Conservation (phyloP, 2,113 vertebrate genomes). For the Romanogobio albipinnatus region DNA sequence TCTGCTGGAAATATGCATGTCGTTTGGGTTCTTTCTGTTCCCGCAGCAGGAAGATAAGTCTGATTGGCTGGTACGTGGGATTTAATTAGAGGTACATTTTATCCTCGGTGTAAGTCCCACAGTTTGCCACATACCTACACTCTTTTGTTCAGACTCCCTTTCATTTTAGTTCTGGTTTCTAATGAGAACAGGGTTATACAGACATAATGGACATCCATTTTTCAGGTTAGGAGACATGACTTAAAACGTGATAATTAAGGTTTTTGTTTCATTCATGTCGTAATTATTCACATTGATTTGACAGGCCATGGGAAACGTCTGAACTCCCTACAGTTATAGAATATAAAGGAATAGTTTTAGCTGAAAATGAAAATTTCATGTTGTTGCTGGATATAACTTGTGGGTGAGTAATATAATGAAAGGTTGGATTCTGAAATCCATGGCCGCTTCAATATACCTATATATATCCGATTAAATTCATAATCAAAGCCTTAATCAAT, state of each 20-base stretch:
- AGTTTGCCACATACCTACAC: slow-evolving; percentile 40
- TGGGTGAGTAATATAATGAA: too few relatives aligned
- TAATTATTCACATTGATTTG: slow-evolving; percentile 33
- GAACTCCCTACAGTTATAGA: background rate
- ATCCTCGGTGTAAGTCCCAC: slow-evolving; percentile 35
- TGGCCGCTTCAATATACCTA: too few relatives aligned
- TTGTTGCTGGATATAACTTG: too few relatives aligned
- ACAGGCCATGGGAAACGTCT: background rate
- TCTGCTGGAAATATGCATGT: slow-evolving; percentile 43
- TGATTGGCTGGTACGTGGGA: slow-evolving; percentile 51
- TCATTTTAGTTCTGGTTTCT: slow-evolving; percentile 44
- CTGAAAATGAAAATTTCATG: too few relatives aligned
- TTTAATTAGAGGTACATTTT: slow-evolving; percentile 65
- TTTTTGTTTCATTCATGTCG: slow-evolving; percentile 22
- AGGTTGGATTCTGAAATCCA: too few relatives aligned
- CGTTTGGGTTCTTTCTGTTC: slow-evolving; percentile 32
- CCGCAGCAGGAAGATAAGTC: slow-evolving; percentile 51
- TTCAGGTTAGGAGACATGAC: slow-evolving; percentile 32
- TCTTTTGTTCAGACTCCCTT: slow-evolving; percentile 47
- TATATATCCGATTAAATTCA: too few relatives aligned
- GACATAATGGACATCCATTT: slow-evolving; percentile 44
- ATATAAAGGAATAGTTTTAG: background rate
- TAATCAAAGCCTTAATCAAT: too few relatives aligned
- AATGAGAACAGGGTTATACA: slow-evolving; percentile 54
- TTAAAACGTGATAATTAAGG: slow-evolving; percentile 37